phyloP scores from a whole-genome alignment of 1,140 invertebrate species.

The Sinella curviseta region DNA sequence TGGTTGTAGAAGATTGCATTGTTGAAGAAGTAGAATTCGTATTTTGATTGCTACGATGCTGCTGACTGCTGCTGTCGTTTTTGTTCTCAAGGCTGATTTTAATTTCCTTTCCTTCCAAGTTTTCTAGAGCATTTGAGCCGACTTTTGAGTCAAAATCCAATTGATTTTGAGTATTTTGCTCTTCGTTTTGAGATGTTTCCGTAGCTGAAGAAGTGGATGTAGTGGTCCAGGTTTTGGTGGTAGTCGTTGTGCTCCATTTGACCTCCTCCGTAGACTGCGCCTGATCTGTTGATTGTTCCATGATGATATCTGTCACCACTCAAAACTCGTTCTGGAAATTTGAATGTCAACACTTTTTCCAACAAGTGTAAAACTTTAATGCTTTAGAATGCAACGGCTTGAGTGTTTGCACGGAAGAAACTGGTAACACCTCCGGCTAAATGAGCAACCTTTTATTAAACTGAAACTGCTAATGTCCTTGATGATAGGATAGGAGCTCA shows the following conservation, averaged over 20 bases:
- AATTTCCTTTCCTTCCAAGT: no score
- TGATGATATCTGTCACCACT: neutral
- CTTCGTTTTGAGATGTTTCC: neutral
- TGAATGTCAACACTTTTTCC: neutral
- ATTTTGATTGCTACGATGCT: no score
- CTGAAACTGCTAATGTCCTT: neutral
- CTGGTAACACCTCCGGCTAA: neutral
- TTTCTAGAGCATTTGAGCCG: neutral
- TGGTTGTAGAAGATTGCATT: no score
- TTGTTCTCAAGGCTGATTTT: no score
- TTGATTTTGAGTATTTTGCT: neutral
- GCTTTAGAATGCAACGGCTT: no score
- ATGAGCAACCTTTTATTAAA: neutral
- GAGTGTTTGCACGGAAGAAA: neutral
- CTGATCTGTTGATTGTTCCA: neutral
- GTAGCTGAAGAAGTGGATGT: neutral
- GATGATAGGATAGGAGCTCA: neutral
- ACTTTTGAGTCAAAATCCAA: neutral
- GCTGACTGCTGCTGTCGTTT: no score
- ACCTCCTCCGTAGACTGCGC: neutral
- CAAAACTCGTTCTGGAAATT: neutral
- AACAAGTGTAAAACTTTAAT: no score
- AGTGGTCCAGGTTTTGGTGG: neutral
- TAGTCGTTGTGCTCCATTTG: neutral
- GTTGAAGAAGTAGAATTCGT: no score